A percentile compares a stretch with the other conserved stretches of the same genome.
phyloP scores from a whole-genome alignment of 2,888 invertebrate genomes.

The Clivina fossor region DNA sequence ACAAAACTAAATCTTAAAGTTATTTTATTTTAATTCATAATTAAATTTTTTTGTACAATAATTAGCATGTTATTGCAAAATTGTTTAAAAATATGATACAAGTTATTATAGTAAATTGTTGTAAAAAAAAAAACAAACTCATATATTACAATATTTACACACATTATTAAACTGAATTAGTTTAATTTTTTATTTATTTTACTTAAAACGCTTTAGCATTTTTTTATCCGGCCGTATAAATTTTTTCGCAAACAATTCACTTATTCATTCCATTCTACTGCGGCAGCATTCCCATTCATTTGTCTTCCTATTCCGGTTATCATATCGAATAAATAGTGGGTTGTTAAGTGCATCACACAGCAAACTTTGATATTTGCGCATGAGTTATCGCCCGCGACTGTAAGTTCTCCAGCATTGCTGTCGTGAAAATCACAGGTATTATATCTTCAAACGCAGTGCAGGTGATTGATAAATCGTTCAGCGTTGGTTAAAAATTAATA shows the following conservation, averaged over 20 bases:
- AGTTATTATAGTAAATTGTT: too few relatives aligned
- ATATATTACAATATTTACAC: too few relatives aligned
- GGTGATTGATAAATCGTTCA: conserved; percentile 32
- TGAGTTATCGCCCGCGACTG: conserved; percentile 26
- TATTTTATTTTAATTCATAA: too few relatives aligned
- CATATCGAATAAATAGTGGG: conserved; percentile 26
- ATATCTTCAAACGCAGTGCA: conserved; percentile 18
- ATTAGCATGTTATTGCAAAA: too few relatives aligned
- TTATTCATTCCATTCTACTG: conserved; percentile 2
- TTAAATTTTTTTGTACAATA: too few relatives aligned
- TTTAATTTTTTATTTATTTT: too few relatives aligned
- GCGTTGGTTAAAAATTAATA: conserved; percentile 31
- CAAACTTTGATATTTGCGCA: conserved; percentile 29
- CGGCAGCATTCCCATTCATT: conserved; percentile 10
- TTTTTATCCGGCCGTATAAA: too few relatives aligned
- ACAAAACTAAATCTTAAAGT: too few relatives aligned
- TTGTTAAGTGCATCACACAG: conserved; percentile 33
- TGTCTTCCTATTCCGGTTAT: conserved; percentile 17
- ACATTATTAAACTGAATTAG: too few relatives aligned
- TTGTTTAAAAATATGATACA: too few relatives aligned
- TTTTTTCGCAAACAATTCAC: conserved; percentile 17
- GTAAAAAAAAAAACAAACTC: too few relatives aligned
- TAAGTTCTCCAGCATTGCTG: conserved; percentile 27
- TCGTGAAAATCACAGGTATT: conserved; percentile 33
- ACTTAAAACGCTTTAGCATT: too few relatives aligned